Evolutionary conservation across 2,888 invertebrate species (phyloP).

Genomic region (Scaptomyza tumidula): DNA sequence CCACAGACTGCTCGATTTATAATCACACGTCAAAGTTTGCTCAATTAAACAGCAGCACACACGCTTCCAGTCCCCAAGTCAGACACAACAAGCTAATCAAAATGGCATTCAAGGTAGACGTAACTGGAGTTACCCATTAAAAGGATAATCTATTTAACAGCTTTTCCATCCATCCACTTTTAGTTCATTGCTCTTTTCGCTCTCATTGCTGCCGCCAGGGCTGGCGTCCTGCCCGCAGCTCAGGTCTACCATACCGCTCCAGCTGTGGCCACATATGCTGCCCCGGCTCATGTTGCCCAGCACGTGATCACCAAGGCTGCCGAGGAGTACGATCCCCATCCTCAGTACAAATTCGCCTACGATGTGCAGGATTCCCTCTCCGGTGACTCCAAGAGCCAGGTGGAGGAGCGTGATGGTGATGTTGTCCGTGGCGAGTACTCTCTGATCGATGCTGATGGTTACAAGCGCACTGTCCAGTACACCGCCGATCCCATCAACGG

Average conservation of each 20-base stretch:
- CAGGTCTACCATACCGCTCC: constrained; percentile 63
- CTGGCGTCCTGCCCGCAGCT: constrained; percentile 64
- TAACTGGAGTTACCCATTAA: background rate
- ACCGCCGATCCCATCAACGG: constrained; percentile 82
- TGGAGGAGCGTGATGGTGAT: constrained; percentile 83
- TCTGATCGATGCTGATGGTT: constrained; percentile 83
- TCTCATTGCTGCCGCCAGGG: constrained; percentile 70
- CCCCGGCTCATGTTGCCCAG: constrained; percentile 54
- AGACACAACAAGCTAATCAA: constrained; percentile 41
- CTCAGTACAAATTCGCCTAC: constrained; percentile 82
- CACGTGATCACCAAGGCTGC: constrained; percentile 69
- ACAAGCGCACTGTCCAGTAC: constrained; percentile 81
- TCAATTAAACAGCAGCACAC: constrained; percentile 43
- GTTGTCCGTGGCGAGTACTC: constrained; percentile 84
- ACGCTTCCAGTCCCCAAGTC: constrained; percentile 33
- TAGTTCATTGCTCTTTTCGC: constrained; percentile 71
- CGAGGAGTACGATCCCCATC: constrained; percentile 82
- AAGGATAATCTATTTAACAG: background rate
- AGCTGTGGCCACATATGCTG: constrained; percentile 55
- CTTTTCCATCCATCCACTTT: background rate
- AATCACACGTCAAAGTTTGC: constrained; percentile 62
- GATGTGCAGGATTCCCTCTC: constrained; percentile 82
- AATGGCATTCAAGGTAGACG: constrained; percentile 80
- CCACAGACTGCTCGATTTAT: constrained; percentile 37
- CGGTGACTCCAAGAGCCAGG: constrained; percentile 83